phyloP scores from a whole-genome alignment of 2,888 invertebrate species.

The Nemotelus pantherinus region DNA sequence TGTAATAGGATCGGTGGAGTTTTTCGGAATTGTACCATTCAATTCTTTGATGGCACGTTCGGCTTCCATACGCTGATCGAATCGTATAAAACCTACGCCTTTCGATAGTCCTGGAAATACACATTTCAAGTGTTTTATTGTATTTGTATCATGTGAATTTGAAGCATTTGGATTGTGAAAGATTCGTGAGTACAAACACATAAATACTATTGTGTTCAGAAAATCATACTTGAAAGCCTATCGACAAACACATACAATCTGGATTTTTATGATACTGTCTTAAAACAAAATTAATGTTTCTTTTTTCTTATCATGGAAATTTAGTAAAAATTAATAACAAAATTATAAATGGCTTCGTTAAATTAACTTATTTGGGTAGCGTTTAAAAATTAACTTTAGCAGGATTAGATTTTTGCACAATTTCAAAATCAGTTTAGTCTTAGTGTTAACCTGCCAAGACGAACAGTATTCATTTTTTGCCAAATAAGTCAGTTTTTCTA shows the following conservation, averaged over 20 bases:
- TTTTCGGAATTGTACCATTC: slow-evolving; percentile 90
- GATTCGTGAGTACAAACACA: too few relatives aligned
- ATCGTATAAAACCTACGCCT: slow-evolving; percentile 94
- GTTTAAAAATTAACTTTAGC: not conserved
- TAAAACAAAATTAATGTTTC: slow-evolving; percentile 14
- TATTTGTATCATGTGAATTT: not conserved
- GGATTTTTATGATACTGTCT: slow-evolving; percentile 47
- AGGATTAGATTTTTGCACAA: too few relatives aligned
- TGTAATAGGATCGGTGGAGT: slow-evolving; percentile 88
- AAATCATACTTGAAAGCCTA: too few relatives aligned
- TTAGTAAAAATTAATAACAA: slow-evolving; percentile 7
- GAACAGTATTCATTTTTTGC: too few relatives aligned
- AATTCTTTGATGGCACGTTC: slow-evolving; percentile 91
- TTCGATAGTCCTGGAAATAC: slow-evolving; percentile 81
- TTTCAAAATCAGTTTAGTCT: too few relatives aligned
- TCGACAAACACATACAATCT: slow-evolving; percentile 11
- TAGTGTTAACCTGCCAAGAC: too few relatives aligned
- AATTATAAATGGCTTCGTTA: slow-evolving; percentile 24
- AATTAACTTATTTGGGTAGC: slow-evolving; percentile 13
- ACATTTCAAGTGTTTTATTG: not conserved
- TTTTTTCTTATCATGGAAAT: not conserved
- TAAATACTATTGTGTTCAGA: too few relatives aligned
- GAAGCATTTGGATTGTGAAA: too few relatives aligned
- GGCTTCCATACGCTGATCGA: slow-evolving; percentile 91
- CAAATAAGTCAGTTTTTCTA: too few relatives aligned